Conservation (phyloP, 1,140 invertebrate species). For the Rhagoletis pomonella region DNA sequence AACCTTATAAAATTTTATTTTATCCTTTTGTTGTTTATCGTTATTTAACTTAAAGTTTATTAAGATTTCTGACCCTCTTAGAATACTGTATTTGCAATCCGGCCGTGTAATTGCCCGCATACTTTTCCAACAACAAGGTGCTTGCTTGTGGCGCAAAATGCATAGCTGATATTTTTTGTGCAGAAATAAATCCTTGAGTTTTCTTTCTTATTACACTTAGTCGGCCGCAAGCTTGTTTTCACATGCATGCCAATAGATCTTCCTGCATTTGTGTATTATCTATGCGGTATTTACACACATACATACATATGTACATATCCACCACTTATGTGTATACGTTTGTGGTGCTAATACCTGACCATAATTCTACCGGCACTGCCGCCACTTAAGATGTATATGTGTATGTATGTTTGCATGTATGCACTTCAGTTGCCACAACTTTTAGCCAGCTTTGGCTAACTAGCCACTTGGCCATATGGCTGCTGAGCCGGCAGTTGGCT, state of each 20-base stretch:
- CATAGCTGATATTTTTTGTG: neutral
- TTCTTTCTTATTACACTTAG: conserved; percentile 33
- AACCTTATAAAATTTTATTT: too few relatives aligned
- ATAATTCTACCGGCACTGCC: neutral
- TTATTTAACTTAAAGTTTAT: too few relatives aligned
- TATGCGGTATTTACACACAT: too few relatives aligned
- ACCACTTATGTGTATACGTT: too few relatives aligned
- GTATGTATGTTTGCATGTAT: neutral
- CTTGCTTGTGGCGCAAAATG: neutral
- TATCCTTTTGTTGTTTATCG: too few relatives aligned
- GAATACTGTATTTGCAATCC: neutral
- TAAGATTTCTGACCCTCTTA: neutral
- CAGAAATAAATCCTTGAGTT: conserved; percentile 37
- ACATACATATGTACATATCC: neutral
- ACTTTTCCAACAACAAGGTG: neutral
- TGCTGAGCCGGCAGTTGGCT: conserved; percentile 2
- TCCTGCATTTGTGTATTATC: too few relatives aligned
- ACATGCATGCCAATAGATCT: neutral
- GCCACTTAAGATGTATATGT: neutral
- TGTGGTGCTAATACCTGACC: neutral
- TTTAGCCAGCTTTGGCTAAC: neutral
- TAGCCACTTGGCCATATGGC: neutral
- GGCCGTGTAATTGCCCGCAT: neutral
- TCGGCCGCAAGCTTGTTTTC: neutral
- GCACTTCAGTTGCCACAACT: conserved; percentile 2